A percentile compares a stretch with the other conserved stretches of the same genome.
Evolutionary conservation across 2,888 invertebrate genomes (phyloP).

Genomic region (Drosophila peninsularis): DNA sequence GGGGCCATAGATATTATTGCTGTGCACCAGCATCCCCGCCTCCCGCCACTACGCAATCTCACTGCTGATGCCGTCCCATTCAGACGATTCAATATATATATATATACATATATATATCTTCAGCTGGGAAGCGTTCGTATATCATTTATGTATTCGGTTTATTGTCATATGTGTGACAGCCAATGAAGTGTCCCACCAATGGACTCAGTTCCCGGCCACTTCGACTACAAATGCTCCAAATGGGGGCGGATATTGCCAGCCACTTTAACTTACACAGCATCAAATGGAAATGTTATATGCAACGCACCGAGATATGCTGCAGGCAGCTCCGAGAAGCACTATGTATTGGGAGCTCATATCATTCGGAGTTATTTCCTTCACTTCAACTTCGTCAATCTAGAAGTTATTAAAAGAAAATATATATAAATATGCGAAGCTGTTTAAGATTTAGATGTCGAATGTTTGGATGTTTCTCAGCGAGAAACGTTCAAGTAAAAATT

Average conservation of each 20-base stretch:
- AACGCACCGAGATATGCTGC: background rate
- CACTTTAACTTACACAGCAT: constrained; percentile 15
- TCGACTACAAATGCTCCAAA: constrained; percentile 15
- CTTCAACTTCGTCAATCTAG: background rate
- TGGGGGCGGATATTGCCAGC: constrained; percentile 43
- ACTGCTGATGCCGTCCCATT: constrained; percentile 30
- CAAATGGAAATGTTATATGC: constrained; percentile 13
- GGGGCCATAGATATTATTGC: constrained; percentile 48
- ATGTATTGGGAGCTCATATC: background rate
- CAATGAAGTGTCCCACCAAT: constrained; percentile 71
- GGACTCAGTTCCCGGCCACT: constrained; percentile 34
- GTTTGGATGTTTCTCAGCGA: no score
- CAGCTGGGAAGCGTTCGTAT: constrained; percentile 21
- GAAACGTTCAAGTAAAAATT: no score
- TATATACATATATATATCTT: background rate
- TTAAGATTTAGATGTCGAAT: background rate
- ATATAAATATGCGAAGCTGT: background rate
- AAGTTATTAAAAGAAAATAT: background rate
- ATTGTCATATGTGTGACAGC: constrained; percentile 57
- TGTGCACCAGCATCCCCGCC: constrained; percentile 7
- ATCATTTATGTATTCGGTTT: constrained; percentile 43
- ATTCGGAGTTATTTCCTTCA: background rate
- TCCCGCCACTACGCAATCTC: constrained; percentile 14
- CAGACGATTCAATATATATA: constrained; percentile 30
- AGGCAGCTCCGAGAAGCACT: background rate